Base-by-base conservation (phyloP, 2,888 invertebrate genomes). In the Coremacera marginata region DNA sequence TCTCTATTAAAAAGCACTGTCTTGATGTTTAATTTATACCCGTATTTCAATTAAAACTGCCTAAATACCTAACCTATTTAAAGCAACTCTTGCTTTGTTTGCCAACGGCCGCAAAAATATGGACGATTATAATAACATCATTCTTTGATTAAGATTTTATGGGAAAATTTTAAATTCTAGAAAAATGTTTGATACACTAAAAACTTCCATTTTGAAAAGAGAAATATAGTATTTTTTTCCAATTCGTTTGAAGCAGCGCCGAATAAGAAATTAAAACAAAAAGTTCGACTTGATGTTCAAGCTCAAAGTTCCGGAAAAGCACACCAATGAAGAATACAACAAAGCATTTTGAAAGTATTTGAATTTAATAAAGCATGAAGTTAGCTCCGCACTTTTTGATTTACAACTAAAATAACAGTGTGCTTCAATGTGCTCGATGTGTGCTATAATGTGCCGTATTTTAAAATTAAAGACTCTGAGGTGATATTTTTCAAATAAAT, bases 1-100 rank as follows among this genome's bases (percentile, higher is more conserved):
- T 14, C 3, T 27, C 4, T 27, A 27, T 25, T 5, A 16, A 55
- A 37, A 34, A 67, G 19, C 44, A 49, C 62, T 31, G 52, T 52
- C 65, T 67, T 74, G 34, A 67, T 44, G 31, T 74, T 72, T 31
- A 31, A 31, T 31, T 31, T 67, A 74, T 74, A 74, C 74, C 74
- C 74, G 74, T 74, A 74, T 67, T 74, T 74, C 65, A 67, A 34
- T 74, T 74, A 55, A 37, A 55, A 74, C 55, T 67, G 22, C 31
- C 65, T 52, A 19, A 60, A 51, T 65, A 11, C 31, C 49, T 74
- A 74, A 27, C 19, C 55, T 52, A 67, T n/a, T 52, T 31, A 55
- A 73, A 63, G 63, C 73, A 73, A 27, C 57, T 25, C 8, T 34
- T 55, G 27, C 16, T 55, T 70, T 22, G 37, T 37, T n/a, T 9